These are phyloP conservation scores for Vandiemenella viatica DNA, from an alignment of 2,888 invertebrate species.

Conservation along the genomic window DNA sequence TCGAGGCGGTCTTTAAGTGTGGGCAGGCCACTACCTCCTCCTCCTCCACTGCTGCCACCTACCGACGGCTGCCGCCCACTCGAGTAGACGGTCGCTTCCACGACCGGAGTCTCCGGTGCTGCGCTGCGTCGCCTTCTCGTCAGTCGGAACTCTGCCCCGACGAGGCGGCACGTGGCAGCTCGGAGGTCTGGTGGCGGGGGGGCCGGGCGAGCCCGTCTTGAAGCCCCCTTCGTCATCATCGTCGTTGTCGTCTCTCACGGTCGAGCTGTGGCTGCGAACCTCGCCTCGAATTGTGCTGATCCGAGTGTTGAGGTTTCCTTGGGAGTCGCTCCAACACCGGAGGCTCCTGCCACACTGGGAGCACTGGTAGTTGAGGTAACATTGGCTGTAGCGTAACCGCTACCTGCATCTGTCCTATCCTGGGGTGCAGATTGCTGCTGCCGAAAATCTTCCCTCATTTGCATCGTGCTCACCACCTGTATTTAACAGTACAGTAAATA, in stretches of 20 bases:
- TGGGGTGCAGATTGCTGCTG: no score
- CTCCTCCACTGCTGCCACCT: not conserved
- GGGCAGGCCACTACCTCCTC: not conserved
- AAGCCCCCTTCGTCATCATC: conserved; percentile 49
- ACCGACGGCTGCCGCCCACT: conserved; percentile 33
- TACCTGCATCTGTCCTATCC: no score
- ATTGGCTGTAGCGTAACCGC: no score
- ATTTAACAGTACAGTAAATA: no score
- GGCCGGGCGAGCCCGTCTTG: conserved; percentile 23
- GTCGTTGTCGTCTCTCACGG: conserved; percentile 31
- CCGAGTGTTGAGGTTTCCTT: no score
- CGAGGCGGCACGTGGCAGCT: conserved; percentile 2
- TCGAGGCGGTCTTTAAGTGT: not conserved
- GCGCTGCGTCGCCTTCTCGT: conserved; percentile 50
- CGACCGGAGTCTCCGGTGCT: conserved; percentile 47
- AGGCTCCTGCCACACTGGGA: no score
- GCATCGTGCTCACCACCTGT: no score
- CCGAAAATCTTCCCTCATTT: no score
- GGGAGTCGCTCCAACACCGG: no score
- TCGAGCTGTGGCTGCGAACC: conserved; percentile 53
- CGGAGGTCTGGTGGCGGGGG: not conserved
- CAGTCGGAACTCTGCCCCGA: conserved; percentile 35
- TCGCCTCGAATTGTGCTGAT: no score
- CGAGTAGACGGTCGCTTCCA: conserved; percentile 66
- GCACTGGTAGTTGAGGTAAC: no score